These are phyloP conservation scores for Cactoblastis cactorum DNA, from an alignment of 2,888 invertebrate genomes.

Conservation along the genomic window DNA sequence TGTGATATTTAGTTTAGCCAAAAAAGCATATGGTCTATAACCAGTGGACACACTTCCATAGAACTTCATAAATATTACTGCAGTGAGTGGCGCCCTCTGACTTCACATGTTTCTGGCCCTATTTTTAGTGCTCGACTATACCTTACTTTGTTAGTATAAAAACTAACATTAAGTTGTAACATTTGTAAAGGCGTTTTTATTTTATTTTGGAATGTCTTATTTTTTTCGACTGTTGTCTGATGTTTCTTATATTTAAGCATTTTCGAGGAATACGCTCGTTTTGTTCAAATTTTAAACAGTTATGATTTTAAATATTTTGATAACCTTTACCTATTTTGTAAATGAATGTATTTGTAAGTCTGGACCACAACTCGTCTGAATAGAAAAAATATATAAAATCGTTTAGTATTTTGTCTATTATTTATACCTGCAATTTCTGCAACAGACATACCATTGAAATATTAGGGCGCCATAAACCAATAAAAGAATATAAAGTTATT, in stretches of 20 bases:
- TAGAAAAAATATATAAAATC: constrained; percentile 21
- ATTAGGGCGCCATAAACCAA: too few relatives aligned
- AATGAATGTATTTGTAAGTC: constrained; percentile 17
- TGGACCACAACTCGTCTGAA: constrained; percentile 30
- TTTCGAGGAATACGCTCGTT: not conserved
- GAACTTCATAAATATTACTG: too few relatives aligned
- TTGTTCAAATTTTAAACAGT: constrained; percentile 6
- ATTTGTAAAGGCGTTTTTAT: constrained; percentile 15
- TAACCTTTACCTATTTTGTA: constrained; percentile 19
- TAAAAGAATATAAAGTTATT: too few relatives aligned
- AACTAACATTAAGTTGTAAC: constrained; percentile 7
- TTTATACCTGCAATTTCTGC: too few relatives aligned
- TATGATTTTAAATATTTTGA: constrained; percentile 32
- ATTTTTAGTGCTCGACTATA: not conserved
- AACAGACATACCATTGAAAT: too few relatives aligned
- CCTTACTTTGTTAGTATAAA: not conserved
- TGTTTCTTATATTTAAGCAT: constrained; percentile 3
- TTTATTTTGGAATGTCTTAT: constrained; percentile 20
- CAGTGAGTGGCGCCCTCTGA: too few relatives aligned
- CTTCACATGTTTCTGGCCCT: not conserved
- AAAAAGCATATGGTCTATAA: too few relatives aligned
- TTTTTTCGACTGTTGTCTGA: constrained; percentile 12
- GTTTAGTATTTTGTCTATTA: constrained; percentile 13
- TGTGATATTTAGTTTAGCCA: too few relatives aligned
- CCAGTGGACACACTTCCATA: too few relatives aligned